Conservation (phyloP, 53 echinoderm and acorn worm genomes). For the Holothuria scabra region DNA sequence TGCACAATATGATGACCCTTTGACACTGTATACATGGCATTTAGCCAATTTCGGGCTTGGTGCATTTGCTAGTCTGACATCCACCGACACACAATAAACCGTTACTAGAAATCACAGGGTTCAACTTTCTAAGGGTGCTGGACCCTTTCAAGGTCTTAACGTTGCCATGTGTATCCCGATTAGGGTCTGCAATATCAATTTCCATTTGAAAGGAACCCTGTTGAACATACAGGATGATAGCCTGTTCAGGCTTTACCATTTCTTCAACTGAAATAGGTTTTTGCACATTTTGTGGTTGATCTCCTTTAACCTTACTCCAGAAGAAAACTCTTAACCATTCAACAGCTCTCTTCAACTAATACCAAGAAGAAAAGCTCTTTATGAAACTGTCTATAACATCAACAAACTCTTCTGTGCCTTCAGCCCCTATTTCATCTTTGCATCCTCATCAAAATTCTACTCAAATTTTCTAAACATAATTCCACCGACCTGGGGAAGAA, state of each 20-base stretch:
- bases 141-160: constrained; percentile 6
- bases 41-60: constrained; percentile 42
- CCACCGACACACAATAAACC: constrained; percentile 62
- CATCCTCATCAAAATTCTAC: constrained; percentile 17
- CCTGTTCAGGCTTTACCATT: constrained; percentile 49
- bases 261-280: constrained; percentile 46
- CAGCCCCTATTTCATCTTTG: constrained; percentile 33
- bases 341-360: too few relatives aligned
- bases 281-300: neutral
- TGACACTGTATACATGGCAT: constrained; percentile 51
- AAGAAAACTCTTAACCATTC: too few relatives aligned
- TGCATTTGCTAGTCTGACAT: constrained; percentile 53
- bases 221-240: constrained; percentile 57
- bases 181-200: neutral
- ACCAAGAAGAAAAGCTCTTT: too few relatives aligned
- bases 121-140: constrained; percentile 49
- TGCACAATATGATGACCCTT: constrained; percentile 56
- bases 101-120: constrained; percentile 52
- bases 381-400: too few relatives aligned
- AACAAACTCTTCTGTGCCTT: neutral
- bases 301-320: too few relatives aligned
- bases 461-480: constrained; percentile 19
- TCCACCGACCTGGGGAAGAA: constrained; percentile 42
- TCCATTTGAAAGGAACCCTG: constrained; percentile 47
- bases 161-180: neutral